A percentile compares a stretch with the other conserved stretches of the same genome.
Conservation (phyloP, 2,888 invertebrate genomes). For the Tipula lateralis region DNA sequence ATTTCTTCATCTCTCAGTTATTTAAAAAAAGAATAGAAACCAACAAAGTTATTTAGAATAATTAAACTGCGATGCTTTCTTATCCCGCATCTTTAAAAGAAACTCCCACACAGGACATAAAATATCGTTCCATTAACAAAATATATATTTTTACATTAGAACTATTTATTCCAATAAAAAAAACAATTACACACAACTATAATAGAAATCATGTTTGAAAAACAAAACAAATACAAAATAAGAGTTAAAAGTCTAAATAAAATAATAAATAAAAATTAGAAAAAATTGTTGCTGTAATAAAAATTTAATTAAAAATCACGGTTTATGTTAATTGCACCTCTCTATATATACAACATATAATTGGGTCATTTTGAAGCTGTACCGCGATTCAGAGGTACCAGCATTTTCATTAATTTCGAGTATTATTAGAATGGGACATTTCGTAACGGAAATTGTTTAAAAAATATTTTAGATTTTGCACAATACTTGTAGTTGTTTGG, state of each 20-base stretch:
- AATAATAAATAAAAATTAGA: neutral
- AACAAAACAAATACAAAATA: neutral
- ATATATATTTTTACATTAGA: conserved; percentile 19
- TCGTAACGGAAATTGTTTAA: neutral
- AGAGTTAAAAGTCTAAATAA: conserved; percentile 20
- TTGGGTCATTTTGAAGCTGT: neutral
- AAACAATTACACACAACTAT: neutral
- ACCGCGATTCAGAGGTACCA: neutral
- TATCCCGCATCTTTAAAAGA: neutral
- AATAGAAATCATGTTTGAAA: neutral
- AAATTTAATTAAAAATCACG: neutral
- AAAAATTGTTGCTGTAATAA: neutral
- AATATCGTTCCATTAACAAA: neutral
- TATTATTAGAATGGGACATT: neutral
- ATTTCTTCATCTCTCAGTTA: neutral
- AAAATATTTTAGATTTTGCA: neutral
- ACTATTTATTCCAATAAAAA: neutral
- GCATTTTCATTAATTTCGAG: neutral
- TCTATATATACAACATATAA: neutral
- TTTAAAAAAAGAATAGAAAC: neutral
- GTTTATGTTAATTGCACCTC: neutral
- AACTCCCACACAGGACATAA: neutral
- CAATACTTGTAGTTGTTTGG: neutral
- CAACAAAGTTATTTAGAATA: neutral
- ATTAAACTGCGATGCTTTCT: neutral